Conservation (phyloP, 1,140 invertebrate genomes). For the Caenorhabditis brenneri region DNA sequence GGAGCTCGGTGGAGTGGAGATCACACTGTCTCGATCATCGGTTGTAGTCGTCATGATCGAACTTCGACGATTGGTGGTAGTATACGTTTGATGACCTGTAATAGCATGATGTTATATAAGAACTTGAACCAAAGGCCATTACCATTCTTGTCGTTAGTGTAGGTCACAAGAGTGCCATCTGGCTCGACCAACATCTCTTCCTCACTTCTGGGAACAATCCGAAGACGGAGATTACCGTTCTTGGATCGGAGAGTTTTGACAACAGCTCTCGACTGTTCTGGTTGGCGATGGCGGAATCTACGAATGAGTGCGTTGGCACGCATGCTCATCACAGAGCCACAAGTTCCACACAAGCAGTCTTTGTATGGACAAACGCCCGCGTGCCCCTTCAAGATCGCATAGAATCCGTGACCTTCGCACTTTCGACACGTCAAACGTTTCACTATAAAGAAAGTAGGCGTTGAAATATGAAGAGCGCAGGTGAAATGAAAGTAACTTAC, state of each 20-base stretch:
- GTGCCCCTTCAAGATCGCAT: conserved; percentile 57
- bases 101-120: neutral
- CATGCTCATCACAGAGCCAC: conserved; percentile 48
- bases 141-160: conserved; percentile 24
- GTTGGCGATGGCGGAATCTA: conserved; percentile 50
- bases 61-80: neutral
- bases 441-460: conserved; percentile 37
- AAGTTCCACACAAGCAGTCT: conserved; percentile 57
- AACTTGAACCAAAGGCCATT: neutral
- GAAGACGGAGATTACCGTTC: conserved; percentile 50
- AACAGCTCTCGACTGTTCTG: conserved; percentile 32
- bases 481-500: neutral
- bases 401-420: conserved; percentile 59
- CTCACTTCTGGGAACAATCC: conserved; percentile 46
- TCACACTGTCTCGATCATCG: conserved; percentile 11
- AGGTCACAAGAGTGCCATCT: conserved; percentile 5
- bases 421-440: conserved; percentile 57
- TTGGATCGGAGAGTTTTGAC: conserved; percentile 47
- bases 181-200: neutral
- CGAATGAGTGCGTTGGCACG: conserved; percentile 51
- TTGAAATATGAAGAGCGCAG: neutral
- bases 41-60: neutral
- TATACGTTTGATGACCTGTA: conserved; percentile 36
- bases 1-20: neutral
- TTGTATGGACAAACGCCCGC: conserved; percentile 60